phyloP scores from a whole-genome alignment of 1,140 invertebrate genomes.

The Propsilocerus akamusi region DNA sequence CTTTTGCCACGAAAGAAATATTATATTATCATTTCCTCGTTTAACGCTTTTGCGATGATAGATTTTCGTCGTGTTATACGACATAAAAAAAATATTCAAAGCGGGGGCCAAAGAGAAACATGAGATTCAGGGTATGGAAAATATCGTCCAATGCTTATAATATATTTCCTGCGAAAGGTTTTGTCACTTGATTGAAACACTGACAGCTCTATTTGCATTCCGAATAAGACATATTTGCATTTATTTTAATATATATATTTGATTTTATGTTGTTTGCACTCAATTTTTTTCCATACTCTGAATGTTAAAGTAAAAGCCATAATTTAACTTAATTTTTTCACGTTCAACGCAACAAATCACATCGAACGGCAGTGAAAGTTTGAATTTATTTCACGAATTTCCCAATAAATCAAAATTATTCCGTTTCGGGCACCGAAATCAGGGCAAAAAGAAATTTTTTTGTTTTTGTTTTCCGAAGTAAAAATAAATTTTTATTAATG shows the following conservation, averaged over 20 bases:
- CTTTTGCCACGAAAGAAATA: not conserved
- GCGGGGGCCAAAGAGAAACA: no score
- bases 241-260: not conserved
- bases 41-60: not conserved
- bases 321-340: slow-evolving; percentile 1
- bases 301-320: not conserved
- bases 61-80: not conserved
- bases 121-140: no score
- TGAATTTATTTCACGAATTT: not conserved
- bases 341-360: not conserved
- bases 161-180: not conserved
- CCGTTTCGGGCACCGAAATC: no score
- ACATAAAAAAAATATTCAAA: no score
- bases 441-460: no score
- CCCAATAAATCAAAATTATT: not conserved
- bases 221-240: not conserved
- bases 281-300: not conserved
- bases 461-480: no score
- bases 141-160: not conserved
- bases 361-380: not conserved
- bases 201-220: not conserved
- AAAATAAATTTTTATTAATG: no score
- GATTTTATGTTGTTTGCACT: not conserved
- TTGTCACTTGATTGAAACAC: not conserved
- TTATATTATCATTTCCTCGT: not conserved